Percentiles rank a stretch among this genome's conserved stretches.
Evolutionary conservation across 2,888 invertebrate genomes (phyloP).

Genomic region (Entomobrya multifasciata): DNA sequence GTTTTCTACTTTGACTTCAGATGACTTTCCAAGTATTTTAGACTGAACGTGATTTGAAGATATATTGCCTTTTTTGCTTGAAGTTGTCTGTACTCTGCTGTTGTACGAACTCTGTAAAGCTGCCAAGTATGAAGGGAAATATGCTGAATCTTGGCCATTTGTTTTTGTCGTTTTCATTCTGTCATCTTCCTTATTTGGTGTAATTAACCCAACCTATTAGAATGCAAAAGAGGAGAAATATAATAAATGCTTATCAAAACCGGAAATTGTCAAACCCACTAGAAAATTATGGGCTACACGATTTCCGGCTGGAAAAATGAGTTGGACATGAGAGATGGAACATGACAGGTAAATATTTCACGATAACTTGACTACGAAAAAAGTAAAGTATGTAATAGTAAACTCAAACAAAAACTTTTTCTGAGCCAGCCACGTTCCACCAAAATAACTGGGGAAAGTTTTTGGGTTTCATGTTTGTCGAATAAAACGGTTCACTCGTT

Average conservation of each 20-base stretch:
- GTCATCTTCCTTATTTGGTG: conserved; percentile 3
- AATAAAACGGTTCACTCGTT: background rate
- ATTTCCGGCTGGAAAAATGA: too few relatives aligned
- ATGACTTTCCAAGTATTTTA: background rate
- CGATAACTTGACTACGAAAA: background rate
- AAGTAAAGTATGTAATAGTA: background rate
- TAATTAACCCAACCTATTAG: conserved; percentile 57
- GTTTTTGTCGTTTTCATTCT: conserved; percentile 6
- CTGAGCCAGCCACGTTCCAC: conserved; percentile 4
- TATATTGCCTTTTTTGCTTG: background rate
- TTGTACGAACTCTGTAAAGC: background rate
- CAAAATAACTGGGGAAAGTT: conserved; percentile 4
- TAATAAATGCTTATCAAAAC: conserved; percentile 23
- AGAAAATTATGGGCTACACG: conserved; percentile 3
- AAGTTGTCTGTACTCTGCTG: background rate
- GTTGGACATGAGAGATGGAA: background rate
- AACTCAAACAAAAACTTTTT: background rate
- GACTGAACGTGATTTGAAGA: conserved; percentile 22
- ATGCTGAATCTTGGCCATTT: conserved; percentile 29
- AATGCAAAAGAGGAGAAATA: background rate
- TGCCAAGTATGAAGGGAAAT: background rate
- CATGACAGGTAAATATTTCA: conserved; percentile 15
- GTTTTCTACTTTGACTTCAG: conserved; percentile 11
- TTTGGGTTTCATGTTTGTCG: conserved; percentile 19
- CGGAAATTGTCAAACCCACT: background rate